Percentiles rank a stretch among this genome's conserved stretches.
phyloP scores from a whole-genome alignment of 2,113 vertebrate species.

The Carassius auratus region DNA sequence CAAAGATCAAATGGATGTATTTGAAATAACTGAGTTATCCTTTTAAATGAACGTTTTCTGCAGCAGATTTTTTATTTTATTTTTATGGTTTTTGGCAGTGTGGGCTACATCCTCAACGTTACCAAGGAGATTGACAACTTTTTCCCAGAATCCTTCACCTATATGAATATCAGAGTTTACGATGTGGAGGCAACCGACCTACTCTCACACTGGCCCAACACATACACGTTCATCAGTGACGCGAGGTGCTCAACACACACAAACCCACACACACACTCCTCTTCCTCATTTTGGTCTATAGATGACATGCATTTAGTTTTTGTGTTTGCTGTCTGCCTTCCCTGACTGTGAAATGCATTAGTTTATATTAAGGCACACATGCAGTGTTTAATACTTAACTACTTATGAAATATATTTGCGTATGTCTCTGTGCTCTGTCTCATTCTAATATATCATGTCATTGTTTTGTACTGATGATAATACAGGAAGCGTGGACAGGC shows the following conservation, averaged over 20 bases:
- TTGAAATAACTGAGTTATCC: not conserved
- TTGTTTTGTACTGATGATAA: not conserved
- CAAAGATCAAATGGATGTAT: not conserved
- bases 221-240: conserved; percentile 84
- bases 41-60: not conserved
- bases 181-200: conserved; percentile 90
- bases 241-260: not conserved
- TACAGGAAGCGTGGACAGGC: conserved; percentile 79
- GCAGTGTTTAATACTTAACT: not conserved
- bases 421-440: conserved; percentile 58
- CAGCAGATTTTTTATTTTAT: too few relatives aligned
- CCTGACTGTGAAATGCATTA: not conserved
- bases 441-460: not conserved
- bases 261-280: not conserved
- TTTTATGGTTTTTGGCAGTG: conserved; percentile 70
- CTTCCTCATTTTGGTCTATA: not conserved
- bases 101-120: conserved; percentile 94
- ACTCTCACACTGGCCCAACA: conserved; percentile 89
- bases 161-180: conserved; percentile 91
- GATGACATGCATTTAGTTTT: not conserved
- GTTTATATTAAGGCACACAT: not conserved
- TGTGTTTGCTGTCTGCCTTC: conserved; percentile 40
- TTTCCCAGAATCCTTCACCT: conserved; percentile 89
- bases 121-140: conserved; percentile 98
- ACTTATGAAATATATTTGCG: not conserved